Percentiles rank a stretch among this genome's conserved stretches.
phyloP scores from a whole-genome alignment of 2,888 invertebrate species.

The Eustalomyia histrio region DNA sequence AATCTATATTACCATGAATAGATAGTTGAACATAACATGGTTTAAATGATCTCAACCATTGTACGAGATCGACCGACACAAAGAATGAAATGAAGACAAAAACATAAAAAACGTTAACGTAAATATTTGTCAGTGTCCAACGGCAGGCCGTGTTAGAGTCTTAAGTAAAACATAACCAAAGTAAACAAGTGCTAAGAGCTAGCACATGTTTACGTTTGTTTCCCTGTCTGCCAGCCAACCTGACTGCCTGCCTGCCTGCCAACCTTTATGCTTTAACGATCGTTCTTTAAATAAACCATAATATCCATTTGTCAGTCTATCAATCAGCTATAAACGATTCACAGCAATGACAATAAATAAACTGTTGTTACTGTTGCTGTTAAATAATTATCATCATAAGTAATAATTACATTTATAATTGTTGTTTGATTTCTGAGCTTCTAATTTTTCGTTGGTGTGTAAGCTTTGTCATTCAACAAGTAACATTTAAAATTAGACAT shows the following conservation, averaged over 20 bases:
- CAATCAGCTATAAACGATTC: conserved; percentile 51
- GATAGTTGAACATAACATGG: conserved; percentile 34
- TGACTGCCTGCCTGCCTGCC: background rate
- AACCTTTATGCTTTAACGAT: background rate
- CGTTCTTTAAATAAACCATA: background rate
- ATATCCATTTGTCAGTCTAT: conserved; percentile 44
- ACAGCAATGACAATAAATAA: conserved; percentile 7
- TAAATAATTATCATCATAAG: conserved; percentile 28
- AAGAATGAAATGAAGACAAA: conserved; percentile 39
- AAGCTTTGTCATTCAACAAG: conserved; percentile 3
- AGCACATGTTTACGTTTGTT: conserved; percentile 42
- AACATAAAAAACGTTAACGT: conserved; percentile 72
- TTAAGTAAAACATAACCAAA: conserved; percentile 60
- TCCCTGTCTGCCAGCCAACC: conserved; percentile 7
- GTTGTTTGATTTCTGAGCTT: conserved; percentile 30
- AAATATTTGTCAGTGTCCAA: conserved; percentile 74
- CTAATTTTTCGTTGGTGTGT: background rate
- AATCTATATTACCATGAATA: conserved; percentile 39
- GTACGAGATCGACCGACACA: conserved; percentile 12
- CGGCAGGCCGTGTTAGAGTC: conserved; percentile 73
- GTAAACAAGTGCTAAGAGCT: conserved; percentile 51
- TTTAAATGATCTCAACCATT: conserved; percentile 32
- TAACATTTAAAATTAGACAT: background rate
- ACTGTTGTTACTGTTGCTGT: conserved; percentile 2
- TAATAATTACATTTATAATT: conserved; percentile 38